These are phyloP conservation scores for Blennius ocellaris DNA, from an alignment of 2,113 vertebrate species.

Conservation along the genomic window DNA sequence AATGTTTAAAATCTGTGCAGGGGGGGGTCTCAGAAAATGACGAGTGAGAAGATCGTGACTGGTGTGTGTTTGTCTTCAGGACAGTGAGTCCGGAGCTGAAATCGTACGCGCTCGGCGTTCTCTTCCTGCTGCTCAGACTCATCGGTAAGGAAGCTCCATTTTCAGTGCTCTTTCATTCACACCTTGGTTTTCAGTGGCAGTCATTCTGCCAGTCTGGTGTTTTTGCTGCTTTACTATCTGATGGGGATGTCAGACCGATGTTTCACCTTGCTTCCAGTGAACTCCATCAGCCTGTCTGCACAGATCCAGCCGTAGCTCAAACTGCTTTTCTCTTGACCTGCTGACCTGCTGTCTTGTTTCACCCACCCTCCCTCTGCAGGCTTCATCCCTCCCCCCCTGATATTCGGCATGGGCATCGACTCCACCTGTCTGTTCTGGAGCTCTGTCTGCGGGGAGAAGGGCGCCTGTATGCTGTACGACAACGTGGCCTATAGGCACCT, in stretches of 20 bases:
- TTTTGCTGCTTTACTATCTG: constrained; percentile 22
- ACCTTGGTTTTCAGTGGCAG: neutral
- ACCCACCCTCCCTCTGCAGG: constrained; percentile 54
- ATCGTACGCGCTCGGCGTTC: constrained; percentile 80
- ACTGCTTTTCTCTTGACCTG: constrained; percentile 33
- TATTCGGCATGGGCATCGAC: constrained; percentile 86
- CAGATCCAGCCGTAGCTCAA: constrained; percentile 24
- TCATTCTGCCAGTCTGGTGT: neutral
- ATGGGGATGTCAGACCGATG: constrained; percentile 39
- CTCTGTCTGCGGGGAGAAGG: constrained; percentile 79
- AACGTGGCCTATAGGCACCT: constrained; percentile 84
- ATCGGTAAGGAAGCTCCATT: constrained; percentile 68
- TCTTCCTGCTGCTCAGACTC: constrained; percentile 82
- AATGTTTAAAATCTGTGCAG: too few relatives aligned
- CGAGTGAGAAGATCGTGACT: neutral
- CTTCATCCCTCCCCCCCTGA: constrained; percentile 84
- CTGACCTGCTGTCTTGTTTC: constrained; percentile 42
- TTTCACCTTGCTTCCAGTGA: constrained; percentile 34
- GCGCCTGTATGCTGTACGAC: constrained; percentile 83
- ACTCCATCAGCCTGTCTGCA: constrained; percentile 36
- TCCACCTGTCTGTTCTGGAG: constrained; percentile 85
- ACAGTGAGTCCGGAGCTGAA: constrained; percentile 83
- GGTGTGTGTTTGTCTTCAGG: constrained; percentile 59
- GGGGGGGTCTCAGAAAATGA: too few relatives aligned
- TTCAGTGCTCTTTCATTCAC: too few relatives aligned